Evolutionary conservation across 2,888 invertebrate species (phyloP).

Genomic region (Archips crataeganus): DNA sequence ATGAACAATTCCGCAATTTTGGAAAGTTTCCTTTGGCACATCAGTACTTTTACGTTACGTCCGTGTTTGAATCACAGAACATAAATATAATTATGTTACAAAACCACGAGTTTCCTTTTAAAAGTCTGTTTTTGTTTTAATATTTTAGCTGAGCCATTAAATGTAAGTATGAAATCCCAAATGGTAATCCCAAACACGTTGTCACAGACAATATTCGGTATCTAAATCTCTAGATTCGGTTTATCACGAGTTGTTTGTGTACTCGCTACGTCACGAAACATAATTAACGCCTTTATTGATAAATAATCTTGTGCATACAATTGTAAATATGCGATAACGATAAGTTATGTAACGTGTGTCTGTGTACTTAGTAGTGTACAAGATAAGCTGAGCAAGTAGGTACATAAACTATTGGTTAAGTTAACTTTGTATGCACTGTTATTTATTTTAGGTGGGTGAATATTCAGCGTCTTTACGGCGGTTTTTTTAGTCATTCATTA

Average conservation of each 20-base stretch:
- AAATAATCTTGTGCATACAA: slow-evolving; percentile 31
- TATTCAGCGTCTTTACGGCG: too few species aligned
- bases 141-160: too few species aligned
- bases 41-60: too few species aligned
- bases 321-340: slow-evolving; percentile 31
- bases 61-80: too few species aligned
- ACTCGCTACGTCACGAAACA: slow-evolving; percentile 10
- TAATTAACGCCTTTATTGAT: slow-evolving; percentile 35
- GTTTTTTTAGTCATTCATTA: too few species aligned
- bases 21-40: too few species aligned
- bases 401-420: background rate
- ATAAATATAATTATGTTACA: too few species aligned
- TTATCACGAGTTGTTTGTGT: slow-evolving; percentile 28
- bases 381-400: background rate
- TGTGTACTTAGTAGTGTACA: background rate
- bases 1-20: too few species aligned
- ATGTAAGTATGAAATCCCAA: background rate
- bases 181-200: background rate
- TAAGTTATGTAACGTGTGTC: slow-evolving; percentile 30
- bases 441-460: too few species aligned
- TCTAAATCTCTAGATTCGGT: slow-evolving; percentile 16
- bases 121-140: too few species aligned
- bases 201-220: background rate
- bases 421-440: background rate
- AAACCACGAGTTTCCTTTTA: too few species aligned